Base-by-base conservation (phyloP, 2,113 vertebrate species). In the Spilogale gracilis region DNA sequence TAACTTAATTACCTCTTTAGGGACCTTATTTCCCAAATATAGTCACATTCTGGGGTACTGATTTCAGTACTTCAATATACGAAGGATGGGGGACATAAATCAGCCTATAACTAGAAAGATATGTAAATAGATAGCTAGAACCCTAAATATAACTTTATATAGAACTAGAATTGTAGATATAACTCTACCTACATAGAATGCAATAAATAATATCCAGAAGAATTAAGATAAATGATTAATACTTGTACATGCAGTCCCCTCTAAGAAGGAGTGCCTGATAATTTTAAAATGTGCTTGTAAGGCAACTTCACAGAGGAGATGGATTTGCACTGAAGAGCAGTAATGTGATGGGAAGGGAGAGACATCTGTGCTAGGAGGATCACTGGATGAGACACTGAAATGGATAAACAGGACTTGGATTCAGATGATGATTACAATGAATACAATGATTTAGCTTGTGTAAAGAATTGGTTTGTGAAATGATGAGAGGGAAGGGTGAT, bases 391-490 rank as follows among this genome's bases (percentile, higher is more conserved):
- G 43, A 71, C 52, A 50, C 1, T 74, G 69, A 74, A 60, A 56
- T 45, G 25, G 50, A 21, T 56, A 83, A 78, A 93, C 60, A 97
- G 52, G 20, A 30, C 13, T n/a, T 32, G 13, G 78, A 88, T 83
- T 90, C 60, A 95, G 20, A 67, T 17, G 38, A 74, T 6, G 73
- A n/a, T 73, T 73, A 87, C 80, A 94, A 60, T 79, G 52, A 69
- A 14, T 30, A 73, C 5, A 69, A 38, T 56, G 32, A 76, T 61
- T 56, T 71, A 45, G 12, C 54, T 0, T 27, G 6, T 32, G 65
- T 9, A 91, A 93, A 95, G 74, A 32, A 4, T 54, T 60, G 25
- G 63, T 88, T 96, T 88, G 32, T 95, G 32, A 78, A 52, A 38
- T 54, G 12, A 7, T 58, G 23, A 87, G 92, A 86, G 27, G 21